Percentiles rank a stretch among this genome's conserved stretches.
These are phyloP conservation scores for Labeo rohita DNA, from an alignment of 2,113 vertebrate species.

Conservation along the genomic window DNA sequence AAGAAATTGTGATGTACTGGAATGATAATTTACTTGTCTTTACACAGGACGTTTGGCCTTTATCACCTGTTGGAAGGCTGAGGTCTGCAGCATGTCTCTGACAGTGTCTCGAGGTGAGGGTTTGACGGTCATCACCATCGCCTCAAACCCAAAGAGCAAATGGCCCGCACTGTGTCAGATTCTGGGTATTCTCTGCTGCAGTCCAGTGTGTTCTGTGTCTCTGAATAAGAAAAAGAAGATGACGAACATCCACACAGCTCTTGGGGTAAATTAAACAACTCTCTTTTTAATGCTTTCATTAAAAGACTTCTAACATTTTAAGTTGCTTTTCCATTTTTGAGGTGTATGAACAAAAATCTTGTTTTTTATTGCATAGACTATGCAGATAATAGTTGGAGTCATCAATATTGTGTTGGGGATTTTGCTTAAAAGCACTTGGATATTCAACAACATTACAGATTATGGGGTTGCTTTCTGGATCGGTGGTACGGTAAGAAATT, in stretches of 20 bases:
- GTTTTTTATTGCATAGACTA: conserved; percentile 55
- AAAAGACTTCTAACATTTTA: background rate
- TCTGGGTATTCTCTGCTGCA: conserved; percentile 67
- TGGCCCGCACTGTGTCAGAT: conserved; percentile 69
- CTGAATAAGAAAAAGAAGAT: conserved; percentile 45
- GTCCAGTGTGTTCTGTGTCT: conserved; percentile 64
- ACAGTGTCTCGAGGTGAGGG: conserved; percentile 59
- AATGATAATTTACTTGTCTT: background rate
- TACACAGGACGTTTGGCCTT: background rate
- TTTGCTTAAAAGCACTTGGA: accelerated
- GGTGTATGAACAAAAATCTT: background rate
- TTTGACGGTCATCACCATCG: conserved; percentile 67
- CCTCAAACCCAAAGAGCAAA: conserved; percentile 58
- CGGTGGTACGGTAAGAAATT: conserved; percentile 65
- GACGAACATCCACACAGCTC: conserved; percentile 44
- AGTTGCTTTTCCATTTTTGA: too few relatives aligned
- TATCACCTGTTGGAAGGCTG: background rate
- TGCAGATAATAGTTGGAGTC: conserved; percentile 71
- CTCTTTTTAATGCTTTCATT: background rate
- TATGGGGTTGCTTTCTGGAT: conserved; percentile 39
- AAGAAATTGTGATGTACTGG: background rate
- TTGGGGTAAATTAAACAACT: conserved; percentile 66
- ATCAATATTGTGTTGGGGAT: conserved; percentile 60
- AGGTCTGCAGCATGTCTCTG: conserved; percentile 64
- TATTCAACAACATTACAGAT: accelerated